A percentile compares a stretch with the other conserved stretches of the same genome.
Evolutionary conservation across 2,113 vertebrate genomes (phyloP).

Genomic region (Hyperopisus bebe): DNA sequence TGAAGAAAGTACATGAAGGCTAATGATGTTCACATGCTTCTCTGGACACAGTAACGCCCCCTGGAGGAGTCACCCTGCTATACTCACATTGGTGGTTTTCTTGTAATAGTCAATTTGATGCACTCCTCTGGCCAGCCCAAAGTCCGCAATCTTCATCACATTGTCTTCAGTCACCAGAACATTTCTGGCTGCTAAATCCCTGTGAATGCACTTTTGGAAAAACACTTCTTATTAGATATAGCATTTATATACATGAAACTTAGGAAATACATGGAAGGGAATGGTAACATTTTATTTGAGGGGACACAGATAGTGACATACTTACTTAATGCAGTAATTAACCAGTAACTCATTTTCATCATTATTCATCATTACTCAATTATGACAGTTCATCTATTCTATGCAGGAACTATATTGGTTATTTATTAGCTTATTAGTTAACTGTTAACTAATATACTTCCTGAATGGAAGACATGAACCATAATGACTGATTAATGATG

Average conservation of each 20-base stretch:
- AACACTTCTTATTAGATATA: not conserved
- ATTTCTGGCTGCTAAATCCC: conserved; percentile 91
- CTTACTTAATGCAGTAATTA: not conserved
- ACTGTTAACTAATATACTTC: not conserved
- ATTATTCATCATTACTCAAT: not conserved
- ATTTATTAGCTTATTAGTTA: not conserved
- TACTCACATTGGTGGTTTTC: conserved; percentile 93
- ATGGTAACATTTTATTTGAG: not conserved
- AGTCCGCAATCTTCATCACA: conserved; percentile 97
- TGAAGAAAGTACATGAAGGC: not conserved
- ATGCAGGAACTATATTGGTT: not conserved
- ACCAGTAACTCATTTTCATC: not conserved
- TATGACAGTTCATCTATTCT: not conserved
- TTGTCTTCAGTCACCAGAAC: conserved; percentile 94
- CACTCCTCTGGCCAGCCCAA: conserved; percentile 86
- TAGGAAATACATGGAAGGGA: not conserved
- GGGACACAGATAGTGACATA: not conserved
- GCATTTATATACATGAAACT: not conserved
- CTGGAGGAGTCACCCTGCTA: not conserved
- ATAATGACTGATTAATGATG: not conserved
- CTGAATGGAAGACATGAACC: not conserved
- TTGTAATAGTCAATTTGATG: conserved; percentile 98
- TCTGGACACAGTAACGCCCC: not conserved
- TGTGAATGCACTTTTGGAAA: conserved; percentile 82
- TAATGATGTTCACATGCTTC: not conserved